A percentile compares a stretch with the other conserved stretches of the same genome.
Evolutionary conservation across 1,140 invertebrate genomes (phyloP).

Genomic region (Oryzaephilus surinamensis): DNA sequence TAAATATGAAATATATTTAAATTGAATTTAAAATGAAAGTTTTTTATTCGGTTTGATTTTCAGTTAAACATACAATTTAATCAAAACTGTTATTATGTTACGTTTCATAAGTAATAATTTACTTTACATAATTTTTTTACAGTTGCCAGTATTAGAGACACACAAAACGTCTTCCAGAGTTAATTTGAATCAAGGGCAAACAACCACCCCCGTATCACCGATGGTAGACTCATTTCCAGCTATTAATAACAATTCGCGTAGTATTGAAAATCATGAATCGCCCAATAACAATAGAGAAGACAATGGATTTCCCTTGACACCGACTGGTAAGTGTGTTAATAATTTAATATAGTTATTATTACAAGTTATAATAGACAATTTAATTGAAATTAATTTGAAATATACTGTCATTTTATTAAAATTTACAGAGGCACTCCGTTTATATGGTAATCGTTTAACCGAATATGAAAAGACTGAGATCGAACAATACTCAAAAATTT

Average conservation of each 20-base stretch:
- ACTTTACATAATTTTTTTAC: slow-evolving; percentile 14
- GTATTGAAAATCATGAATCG: slow-evolving; percentile 17
- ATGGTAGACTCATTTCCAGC: slow-evolving; percentile 27
- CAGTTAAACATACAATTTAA: not conserved
- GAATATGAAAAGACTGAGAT: slow-evolving; percentile 79
- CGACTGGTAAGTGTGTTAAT: slow-evolving; percentile 36
- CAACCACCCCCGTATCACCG: slow-evolving; percentile 27
- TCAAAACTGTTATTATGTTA: not conserved
- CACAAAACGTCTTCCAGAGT: slow-evolving; percentile 28
- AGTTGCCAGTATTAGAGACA: slow-evolving; percentile 32
- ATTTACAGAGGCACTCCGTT: slow-evolving; percentile 65
- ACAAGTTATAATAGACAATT: not conserved
- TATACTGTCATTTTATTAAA: not conserved
- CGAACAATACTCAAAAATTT: slow-evolving; percentile 77
- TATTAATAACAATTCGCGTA: slow-evolving; percentile 30
- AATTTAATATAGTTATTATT: not conserved
- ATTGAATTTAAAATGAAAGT: too few species aligned
- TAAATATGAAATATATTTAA: too few species aligned
- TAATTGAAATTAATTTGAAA: not conserved
- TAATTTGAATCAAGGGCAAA: slow-evolving; percentile 25
- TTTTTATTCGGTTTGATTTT: too few species aligned
- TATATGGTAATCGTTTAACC: slow-evolving; percentile 69
- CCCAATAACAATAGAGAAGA: slow-evolving; percentile 29
- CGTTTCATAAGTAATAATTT: not conserved
- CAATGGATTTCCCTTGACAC: slow-evolving; percentile 36